Conservation (phyloP, 2,888 invertebrate species). For the Diaphora mendica region DNA sequence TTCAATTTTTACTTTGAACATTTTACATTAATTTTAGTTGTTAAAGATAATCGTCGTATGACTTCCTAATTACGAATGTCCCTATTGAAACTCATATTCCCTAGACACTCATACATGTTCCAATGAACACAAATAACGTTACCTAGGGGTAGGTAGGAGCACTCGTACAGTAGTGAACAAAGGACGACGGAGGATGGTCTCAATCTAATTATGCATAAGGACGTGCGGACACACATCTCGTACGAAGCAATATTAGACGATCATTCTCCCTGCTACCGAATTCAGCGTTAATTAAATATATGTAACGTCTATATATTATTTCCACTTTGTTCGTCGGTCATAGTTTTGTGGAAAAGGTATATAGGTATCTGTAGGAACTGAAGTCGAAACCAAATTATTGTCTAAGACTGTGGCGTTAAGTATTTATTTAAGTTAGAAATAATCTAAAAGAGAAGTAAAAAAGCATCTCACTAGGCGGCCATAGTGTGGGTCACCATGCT, state of each 20-base stretch:
- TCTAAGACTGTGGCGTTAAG: not conserved
- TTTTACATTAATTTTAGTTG: not conserved
- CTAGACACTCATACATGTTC: not conserved
- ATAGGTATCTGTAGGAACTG: not conserved
- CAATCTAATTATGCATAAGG: conserved; percentile 64
- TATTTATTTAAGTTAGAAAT: too few species aligned
- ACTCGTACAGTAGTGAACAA: conserved; percentile 26
- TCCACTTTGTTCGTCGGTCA: too few species aligned
- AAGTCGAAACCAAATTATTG: not conserved
- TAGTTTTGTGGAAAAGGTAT: too few species aligned
- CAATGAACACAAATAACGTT: conserved; percentile 3
- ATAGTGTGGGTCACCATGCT: too few species aligned
- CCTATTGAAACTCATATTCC: not conserved
- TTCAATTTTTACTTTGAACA: not conserved
- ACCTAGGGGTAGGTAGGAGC: not conserved
- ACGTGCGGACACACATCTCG: conserved; percentile 48
- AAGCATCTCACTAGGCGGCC: too few species aligned
- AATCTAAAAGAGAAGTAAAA: too few species aligned
- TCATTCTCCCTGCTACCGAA: conserved; percentile 25
- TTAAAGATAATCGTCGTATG: not conserved
- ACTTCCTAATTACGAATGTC: not conserved
- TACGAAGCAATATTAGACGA: conserved; percentile 56
- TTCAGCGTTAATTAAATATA: not conserved
- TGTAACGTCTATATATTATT: not conserved
- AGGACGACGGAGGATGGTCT: conserved; percentile 48